Base-by-base conservation (phyloP, 2,113 vertebrate species). In the Gopherus evgoodei region DNA sequence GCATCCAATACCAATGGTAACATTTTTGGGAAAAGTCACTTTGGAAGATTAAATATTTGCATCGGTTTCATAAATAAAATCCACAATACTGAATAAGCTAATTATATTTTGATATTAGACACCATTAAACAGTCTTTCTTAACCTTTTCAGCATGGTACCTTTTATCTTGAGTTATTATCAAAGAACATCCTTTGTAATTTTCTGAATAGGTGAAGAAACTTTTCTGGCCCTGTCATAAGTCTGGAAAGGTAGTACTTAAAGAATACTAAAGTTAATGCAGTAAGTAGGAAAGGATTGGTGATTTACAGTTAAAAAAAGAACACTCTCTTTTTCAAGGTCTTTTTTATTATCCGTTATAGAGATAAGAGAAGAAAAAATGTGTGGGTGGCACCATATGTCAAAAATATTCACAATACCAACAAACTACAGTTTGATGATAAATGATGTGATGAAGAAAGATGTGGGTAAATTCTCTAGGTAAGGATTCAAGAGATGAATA, bases 1-100 rank as follows among this genome's bases (percentile, higher is more conserved):
- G 49, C 59, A 94, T 84, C 79, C 81, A 90, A 91, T 75, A 97
- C 53, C 87, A 88, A 86, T 42, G 50, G 91, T 85, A 93, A 90
- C 91, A 80, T 94, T 94, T 96, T 92, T 80, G 16, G 91, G 86
- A 84, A 86, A 44, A 93, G 93, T 88, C 84, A 88, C 86, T 93
- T 90, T 50, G 50, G 50, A 81, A 95, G 84, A 94, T 94, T 92
- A 94, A 95, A 89, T 92, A 93, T 93, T 95, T 95, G 88, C 79
- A 89, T 90, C 47, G 52, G 65, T 88, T 96, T 93, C 69, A 83
- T 90, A 92, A 93, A 79, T 91, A 88, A 93, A 96, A 89, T 53
- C 31, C 62, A 91, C 24, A 42, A 44, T 49, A 83, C 16, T 80
- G 57, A 85, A 82, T 91, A 83, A 91, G 50, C 10, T 82, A 65